A percentile compares a stretch with the other conserved stretches of the same genome.
Evolutionary conservation across 2,113 vertebrate species (phyloP).

Genomic region (Peromyscus californicus): DNA sequence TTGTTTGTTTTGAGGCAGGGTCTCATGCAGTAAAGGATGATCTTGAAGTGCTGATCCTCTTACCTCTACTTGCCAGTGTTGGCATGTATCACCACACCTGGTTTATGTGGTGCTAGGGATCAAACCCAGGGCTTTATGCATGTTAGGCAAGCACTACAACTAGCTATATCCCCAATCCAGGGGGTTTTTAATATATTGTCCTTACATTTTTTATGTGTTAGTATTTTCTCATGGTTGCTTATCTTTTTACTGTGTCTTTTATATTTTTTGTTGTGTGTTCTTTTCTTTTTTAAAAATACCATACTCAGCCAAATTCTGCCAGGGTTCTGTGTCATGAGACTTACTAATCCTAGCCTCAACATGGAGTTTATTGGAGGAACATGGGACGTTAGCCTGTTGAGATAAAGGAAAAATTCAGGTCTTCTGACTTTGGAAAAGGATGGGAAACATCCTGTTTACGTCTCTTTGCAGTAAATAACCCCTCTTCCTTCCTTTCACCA

Average conservation of each 20-base stretch:
- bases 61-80: neutral
- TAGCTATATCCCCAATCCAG: neutral
- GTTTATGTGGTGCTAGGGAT: neutral
- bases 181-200: neutral
- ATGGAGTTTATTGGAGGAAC: neutral
- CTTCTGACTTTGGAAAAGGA: neutral
- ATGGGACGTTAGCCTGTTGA: neutral
- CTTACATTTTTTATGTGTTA: conserved; percentile 8
- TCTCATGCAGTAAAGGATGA: neutral
- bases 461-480: neutral
- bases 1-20: neutral
- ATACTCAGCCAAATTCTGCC: neutral
- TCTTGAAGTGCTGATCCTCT: neutral
- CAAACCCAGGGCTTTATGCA: neutral
- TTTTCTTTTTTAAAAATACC: neutral
- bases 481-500: neutral
- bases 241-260: conserved; percentile 33
- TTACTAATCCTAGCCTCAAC: conserved; percentile 1
- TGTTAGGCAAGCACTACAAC: neutral
- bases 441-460: neutral
- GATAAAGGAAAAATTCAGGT: neutral
- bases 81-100: neutral
- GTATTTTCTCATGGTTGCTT: conserved; percentile 53
- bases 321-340: neutral
- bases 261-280: neutral